Evolutionary conservation across 2,797 vertebrate genomes (phyloP), one percentile per base, ranked within the genome.

Genomic region (Micromesistius poutassou): DNA sequence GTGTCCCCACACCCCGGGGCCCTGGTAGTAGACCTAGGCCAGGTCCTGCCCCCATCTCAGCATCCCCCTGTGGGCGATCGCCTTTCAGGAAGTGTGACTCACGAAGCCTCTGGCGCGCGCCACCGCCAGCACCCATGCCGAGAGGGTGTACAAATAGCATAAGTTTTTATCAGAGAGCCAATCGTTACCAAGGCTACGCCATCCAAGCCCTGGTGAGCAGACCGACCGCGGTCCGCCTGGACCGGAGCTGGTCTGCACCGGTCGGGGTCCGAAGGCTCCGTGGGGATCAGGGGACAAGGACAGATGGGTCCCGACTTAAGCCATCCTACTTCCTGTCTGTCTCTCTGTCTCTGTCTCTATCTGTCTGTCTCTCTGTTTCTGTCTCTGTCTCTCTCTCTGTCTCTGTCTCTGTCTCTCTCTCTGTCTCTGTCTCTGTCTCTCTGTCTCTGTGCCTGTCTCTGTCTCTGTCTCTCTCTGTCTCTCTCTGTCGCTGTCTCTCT

Each of bases 81-180:
- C 86, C 75, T 81, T 81, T 91, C 90, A 87, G 90, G 83, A 91
- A 87, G 86, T 70, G 74, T 94, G 91, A 93, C 89, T 93, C 91
- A 92, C 84, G 79, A 78, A 12, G n/a, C 88, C 88, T 88, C 87
- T 86, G 89, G 88, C 88, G 46, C 79, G 79, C 87, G 76, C 86
- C 46, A 40, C 81, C 75, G 77, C 83, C 92, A 88, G 90, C 85
- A 84, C 83, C 80, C 88, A 84, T 82, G 87, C 87, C 86, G 88
- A 86, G 85, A 87, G 89, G 89, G 89, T 87, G 80, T 81, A 93
- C 89, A 91, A 90, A 91, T 86, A 92, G 87, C 89, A 92, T 90
- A 93, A 89, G 92, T 88, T 91, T 91, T 93, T 87, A 92, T 93
- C 90, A 88, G 87, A 87, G 85, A 79, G 88, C 84, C 80, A 82